Base-by-base conservation (phyloP, 2,113 vertebrate species). In the Tetrax tetrax region DNA sequence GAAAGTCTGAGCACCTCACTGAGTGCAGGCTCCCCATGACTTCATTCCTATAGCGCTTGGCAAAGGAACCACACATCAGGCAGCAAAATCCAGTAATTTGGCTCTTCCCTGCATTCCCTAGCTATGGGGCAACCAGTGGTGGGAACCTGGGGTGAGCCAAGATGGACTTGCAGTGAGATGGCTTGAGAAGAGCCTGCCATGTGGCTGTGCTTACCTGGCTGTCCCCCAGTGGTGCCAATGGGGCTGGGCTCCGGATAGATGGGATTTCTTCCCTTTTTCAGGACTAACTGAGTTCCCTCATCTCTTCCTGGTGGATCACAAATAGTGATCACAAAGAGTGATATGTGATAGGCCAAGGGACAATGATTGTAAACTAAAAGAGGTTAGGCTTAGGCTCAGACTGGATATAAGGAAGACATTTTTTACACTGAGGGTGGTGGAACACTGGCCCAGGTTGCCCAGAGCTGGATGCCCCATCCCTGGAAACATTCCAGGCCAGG, bases 11-110 rank as follows among this genome's bases (percentile, higher is more conserved):
- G 96, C 20, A 25, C 70, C 83, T 86, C 5, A 15, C 1, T 57
- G 75, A 89, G 81, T 50, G 50, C 93, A 91, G 97, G 95, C 94
- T 89, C 59, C 91, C 96, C 95, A 70, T 75, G 83, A 97, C 82
- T 90, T 96, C 96, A 97, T 88, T 92, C 56, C 95, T 83, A 22
- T 9, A 90, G 92, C 45, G 53, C 89, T 93, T 96, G 97, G 95
- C 96, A 96, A 90, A 83, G 50, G 92, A 56, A 75, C 76, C 41
- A 15, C 10, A 14, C 17, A n/a, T 27, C 79, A 89, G 95, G 95
- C 96, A 88, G 79, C 9, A 61, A 90, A 96, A 91, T 81, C 78
- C 28, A 17, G 94, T 45, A 76, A 85, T 72, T 89, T 95, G 84
- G 68, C 76, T 95, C 81, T 85, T 93, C 27, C 54, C 51, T 21